Conservation (phyloP, 1,140 invertebrate species). For the Zaprionus africanus region DNA sequence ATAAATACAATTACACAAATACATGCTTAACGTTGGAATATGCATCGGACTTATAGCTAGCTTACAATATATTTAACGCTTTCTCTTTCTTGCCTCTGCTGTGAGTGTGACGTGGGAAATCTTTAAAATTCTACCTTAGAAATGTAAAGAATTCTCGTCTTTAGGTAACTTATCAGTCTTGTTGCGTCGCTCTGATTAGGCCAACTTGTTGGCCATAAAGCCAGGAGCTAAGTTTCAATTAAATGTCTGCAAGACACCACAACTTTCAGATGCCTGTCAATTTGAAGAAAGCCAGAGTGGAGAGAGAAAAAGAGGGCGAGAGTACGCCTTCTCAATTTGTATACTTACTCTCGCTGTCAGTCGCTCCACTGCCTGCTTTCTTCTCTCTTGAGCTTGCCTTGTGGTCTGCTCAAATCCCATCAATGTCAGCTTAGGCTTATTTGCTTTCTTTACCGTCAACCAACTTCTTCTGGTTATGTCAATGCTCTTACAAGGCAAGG, state of each 20-base stretch:
- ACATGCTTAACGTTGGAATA: constrained; percentile 30
- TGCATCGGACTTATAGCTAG: constrained; percentile 18
- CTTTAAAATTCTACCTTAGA: background rate
- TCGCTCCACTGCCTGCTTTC: background rate
- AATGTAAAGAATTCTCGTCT: background rate
- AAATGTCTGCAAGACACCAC: constrained; percentile 14
- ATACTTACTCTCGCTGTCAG: constrained; percentile 9
- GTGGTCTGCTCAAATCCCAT: constrained; percentile 62
- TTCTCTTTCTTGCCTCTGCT: background rate
- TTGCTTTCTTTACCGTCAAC: constrained; percentile 4
- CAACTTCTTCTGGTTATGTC: constrained; percentile 10
- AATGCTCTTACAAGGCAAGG: background rate
- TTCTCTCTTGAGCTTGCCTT: constrained; percentile 18
- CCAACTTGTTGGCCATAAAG: constrained; percentile 25
- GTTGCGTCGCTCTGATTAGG: constrained; percentile 12
- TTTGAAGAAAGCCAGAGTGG: background rate
- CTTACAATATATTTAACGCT: constrained; percentile 3
- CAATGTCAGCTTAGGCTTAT: constrained; percentile 66
- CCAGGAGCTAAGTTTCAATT: constrained; percentile 42
- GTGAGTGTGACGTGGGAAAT: constrained; percentile 7
- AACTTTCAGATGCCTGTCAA: constrained; percentile 33
- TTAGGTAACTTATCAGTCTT: constrained; percentile 24
- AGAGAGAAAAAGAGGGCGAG: background rate
- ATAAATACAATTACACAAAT: background rate
- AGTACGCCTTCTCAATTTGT: constrained; percentile 16